Evolutionary conservation across 2,888 invertebrate species (phyloP).

Genomic region (Tipula lateralis): DNA sequence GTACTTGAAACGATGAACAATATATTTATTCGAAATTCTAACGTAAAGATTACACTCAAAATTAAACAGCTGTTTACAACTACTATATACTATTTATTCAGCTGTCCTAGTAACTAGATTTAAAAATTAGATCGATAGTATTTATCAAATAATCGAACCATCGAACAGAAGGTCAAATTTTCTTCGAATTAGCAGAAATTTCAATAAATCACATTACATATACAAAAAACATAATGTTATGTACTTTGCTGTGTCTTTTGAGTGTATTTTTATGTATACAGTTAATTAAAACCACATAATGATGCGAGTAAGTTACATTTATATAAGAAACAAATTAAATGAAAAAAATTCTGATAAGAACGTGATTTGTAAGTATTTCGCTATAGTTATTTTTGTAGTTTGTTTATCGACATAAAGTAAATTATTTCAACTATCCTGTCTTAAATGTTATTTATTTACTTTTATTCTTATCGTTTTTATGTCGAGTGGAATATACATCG

Average conservation of each 20-base stretch:
- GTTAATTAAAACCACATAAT: background rate
- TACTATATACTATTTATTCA: background rate
- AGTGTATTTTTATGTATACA: background rate
- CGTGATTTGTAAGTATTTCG: constrained; percentile 19
- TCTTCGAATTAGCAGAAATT: background rate
- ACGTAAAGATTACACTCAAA: no score
- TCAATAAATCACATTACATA: background rate
- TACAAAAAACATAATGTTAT: background rate
- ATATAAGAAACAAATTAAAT: background rate
- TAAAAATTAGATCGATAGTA: no score
- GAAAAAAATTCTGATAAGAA: background rate
- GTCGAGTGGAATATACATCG: background rate
- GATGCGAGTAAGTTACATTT: background rate
- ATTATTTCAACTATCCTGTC: constrained; percentile 19
- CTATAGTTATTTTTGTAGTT: background rate
- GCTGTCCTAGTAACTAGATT: no score
- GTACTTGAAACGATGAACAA: no score
- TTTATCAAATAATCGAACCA: no score
- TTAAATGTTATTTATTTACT: background rate
- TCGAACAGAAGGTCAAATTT: no score
- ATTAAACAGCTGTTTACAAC: background rate
- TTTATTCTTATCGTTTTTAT: background rate
- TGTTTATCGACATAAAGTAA: background rate
- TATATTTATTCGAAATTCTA: no score
- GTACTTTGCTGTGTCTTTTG: background rate